Evolutionary conservation across 2,113 vertebrate species (phyloP), one percentile per base, ranked within the genome.

Genomic region (Podiceps cristatus): DNA sequence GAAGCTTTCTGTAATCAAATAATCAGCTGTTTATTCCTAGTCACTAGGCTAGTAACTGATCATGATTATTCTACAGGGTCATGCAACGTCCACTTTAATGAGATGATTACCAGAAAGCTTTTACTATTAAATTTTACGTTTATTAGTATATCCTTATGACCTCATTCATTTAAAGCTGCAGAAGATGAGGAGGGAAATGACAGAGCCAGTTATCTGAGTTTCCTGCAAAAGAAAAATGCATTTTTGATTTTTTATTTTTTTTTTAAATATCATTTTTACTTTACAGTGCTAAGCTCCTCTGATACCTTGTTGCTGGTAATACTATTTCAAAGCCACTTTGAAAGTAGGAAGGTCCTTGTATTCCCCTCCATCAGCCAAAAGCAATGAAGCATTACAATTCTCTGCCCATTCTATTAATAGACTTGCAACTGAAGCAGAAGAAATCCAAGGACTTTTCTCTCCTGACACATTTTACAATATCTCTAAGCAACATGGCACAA

Each of bases 321-420:
- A 97, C 86, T 89, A 59, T 89, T 97, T 98, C 95, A 97, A 96
- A 96, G 69, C 89, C 72, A 93, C 86, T 98, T 94, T 94, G 84
- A 94, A 98, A 89, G 49, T 29, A 90, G 80, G 72, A 96, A 96
- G 76, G 91, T 93, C 88, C 81, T 96, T 95, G 77, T 90, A 96
- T 95, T 97, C 62, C 67, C 78, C 55, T 97, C 86, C 81, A 94
- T 97, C 92, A 97, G 83, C 92, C 95, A 92, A 91, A 97, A 97
- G 95, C 93, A 96, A 79, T 86, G 96, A 98, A 97, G 96, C 97
- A 96, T 97, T 91, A 59, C 77, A 95, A 86, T 94, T 93, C 72
- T 96, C 77, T 97, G 60, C 67, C 84, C 73, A 86, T 94, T 95
- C 95, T 98, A 97, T 98, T 98, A 97, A 97, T 95, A 98, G 95